These are phyloP conservation scores for Cyclophora punctaria DNA, from an alignment of 2,888 invertebrate species.

Conservation along the genomic window DNA sequence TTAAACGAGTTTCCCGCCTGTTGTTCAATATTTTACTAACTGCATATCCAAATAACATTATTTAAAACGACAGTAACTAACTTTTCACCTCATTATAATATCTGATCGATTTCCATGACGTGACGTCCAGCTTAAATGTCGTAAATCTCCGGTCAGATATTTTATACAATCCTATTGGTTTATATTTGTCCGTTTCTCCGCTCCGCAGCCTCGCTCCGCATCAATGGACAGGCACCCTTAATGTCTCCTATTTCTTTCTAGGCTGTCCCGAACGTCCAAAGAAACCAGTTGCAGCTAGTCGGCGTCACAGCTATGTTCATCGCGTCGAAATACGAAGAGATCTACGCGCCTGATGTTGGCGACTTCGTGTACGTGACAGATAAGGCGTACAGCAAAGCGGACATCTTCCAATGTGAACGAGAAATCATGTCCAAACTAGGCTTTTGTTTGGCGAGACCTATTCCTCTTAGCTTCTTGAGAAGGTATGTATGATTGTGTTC, in stretches of 20 bases:
- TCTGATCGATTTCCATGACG: no score
- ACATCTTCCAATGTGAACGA: constrained; percentile 89
- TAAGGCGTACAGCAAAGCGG: constrained; percentile 84
- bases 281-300: constrained; percentile 87
- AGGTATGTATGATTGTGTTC: constrained; percentile 66
- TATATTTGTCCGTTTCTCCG: no score
- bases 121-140: no score
- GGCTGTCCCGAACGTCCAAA: constrained; percentile 76
- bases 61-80: no score
- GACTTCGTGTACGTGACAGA: constrained; percentile 96
- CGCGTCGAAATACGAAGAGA: constrained; percentile 96
- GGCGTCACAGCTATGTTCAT: constrained; percentile 93
- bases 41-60: no score
- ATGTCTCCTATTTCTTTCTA: constrained; percentile 30
- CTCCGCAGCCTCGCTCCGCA: no score
- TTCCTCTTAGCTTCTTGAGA: constrained; percentile 91
- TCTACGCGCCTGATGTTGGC: constrained; percentile 87
- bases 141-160: no score
- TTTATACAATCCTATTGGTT: no score
- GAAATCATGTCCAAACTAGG: constrained; percentile 84
- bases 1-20: no score
- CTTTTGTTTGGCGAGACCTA: constrained; percentile 89
- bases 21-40: no score
- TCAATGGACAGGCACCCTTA: no score
- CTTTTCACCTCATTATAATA: no score